Conservation (phyloP, 2,888 invertebrate genomes). For the Microctonus hyperodae region DNA sequence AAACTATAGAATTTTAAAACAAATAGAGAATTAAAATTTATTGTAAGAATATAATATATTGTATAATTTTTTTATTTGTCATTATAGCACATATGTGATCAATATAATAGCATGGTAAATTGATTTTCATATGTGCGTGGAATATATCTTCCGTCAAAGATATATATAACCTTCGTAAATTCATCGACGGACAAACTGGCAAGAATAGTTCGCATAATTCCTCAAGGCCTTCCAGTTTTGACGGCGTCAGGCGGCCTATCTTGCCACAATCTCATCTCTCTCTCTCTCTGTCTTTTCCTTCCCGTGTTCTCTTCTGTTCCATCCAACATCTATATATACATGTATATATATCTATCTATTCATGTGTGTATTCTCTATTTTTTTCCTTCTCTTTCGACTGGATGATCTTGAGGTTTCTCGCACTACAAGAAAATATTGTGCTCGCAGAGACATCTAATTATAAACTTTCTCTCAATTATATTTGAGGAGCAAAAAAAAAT, state of each 20-base stretch:
- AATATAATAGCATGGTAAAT: slow-evolving; percentile 7
- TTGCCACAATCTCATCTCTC: slow-evolving; percentile 61
- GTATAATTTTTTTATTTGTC: not conserved
- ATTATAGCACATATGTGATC: not conserved
- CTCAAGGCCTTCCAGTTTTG: slow-evolving; percentile 63
- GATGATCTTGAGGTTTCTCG: not conserved
- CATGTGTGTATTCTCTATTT: too few species aligned
- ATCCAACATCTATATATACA: not conserved
- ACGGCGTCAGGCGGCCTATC: slow-evolving; percentile 58
- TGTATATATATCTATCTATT: not conserved
- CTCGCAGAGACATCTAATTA: not conserved
- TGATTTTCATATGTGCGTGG: not conserved
- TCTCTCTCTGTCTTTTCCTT: slow-evolving; percentile 46
- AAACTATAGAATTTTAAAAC: not conserved
- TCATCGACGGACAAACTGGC: slow-evolving; percentile 55
- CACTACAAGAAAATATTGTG: not conserved
- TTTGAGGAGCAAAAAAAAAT: not conserved
- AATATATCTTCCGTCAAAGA: slow-evolving; percentile 8
- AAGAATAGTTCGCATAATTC: slow-evolving; percentile 63
- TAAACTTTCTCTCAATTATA: not conserved
- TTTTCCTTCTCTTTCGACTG: slow-evolving; percentile 5
- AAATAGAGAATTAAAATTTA: not conserved
- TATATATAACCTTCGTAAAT: slow-evolving; percentile 49
- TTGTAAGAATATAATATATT: not conserved
- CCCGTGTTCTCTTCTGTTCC: not conserved